Percentiles rank a stretch among this genome's conserved stretches.
These are phyloP conservation scores for Ahaetulla prasina DNA, from an alignment of 2,113 vertebrate genomes.

Conservation along the genomic window DNA sequence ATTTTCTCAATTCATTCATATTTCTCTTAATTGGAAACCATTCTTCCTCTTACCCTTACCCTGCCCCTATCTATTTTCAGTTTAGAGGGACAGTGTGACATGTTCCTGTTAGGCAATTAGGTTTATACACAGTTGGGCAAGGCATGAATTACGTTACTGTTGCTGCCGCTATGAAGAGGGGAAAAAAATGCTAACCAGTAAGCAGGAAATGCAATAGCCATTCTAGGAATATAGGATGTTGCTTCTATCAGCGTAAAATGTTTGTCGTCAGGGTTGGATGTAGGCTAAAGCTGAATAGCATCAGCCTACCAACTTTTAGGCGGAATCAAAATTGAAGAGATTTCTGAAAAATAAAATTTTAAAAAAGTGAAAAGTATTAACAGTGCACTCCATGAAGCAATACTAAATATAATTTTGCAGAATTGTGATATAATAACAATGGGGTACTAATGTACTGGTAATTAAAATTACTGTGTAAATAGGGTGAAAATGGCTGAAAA, in stretches of 20 bases:
- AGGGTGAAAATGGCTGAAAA: background rate
- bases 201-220: background rate
- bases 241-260: background rate
- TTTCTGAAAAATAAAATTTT: background rate
- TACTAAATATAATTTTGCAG: background rate
- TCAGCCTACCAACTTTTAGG: background rate
- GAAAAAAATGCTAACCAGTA: background rate
- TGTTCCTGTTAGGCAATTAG: background rate
- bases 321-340: background rate
- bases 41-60: background rate
- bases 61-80: background rate
- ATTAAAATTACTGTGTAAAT: background rate
- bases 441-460: background rate
- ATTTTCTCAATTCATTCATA: background rate
- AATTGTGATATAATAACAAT: background rate
- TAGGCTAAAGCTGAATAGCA: background rate
- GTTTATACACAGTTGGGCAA: background rate
- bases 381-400: background rate
- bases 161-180: background rate
- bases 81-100: background rate
- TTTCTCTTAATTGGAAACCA: background rate
- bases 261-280: background rate
- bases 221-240: background rate
- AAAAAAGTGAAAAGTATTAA: background rate
- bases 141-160: background rate